phyloP scores from a whole-genome alignment of 2,888 invertebrate species.

The Arrhopalites spinosus region DNA sequence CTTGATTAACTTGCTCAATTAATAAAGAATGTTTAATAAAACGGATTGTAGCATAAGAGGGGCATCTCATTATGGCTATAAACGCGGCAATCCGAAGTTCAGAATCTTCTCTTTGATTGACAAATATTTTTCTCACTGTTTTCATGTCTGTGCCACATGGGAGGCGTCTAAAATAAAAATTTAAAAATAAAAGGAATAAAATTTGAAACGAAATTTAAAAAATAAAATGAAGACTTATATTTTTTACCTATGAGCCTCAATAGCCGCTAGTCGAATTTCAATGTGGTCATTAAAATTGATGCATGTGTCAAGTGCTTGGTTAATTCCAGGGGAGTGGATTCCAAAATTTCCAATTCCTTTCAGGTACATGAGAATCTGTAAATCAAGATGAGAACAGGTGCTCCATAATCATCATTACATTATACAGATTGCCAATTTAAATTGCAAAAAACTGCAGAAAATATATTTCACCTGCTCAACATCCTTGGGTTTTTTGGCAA shows the following conservation, averaged over 20 bases:
- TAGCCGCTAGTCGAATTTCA: constrained; percentile 76
- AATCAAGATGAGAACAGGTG: constrained; percentile 26
- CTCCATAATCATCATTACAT: no score
- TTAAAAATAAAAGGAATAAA: constrained; percentile 1
- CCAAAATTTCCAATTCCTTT: constrained; percentile 91
- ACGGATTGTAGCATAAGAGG: constrained; percentile 74
- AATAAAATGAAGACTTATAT: constrained; percentile 35
- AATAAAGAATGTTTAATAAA: constrained; percentile 73
- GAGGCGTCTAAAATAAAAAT: constrained; percentile 47
- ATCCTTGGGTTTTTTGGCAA: constrained; percentile 47
- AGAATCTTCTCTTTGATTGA: constrained; percentile 72
- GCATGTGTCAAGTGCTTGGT: constrained; percentile 67
- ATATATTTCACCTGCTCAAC: constrained; percentile 45
- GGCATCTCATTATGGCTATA: constrained; percentile 87
- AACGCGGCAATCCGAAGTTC: constrained; percentile 88
- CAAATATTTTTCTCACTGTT: constrained; percentile 62
- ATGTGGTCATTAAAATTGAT: constrained; percentile 71
- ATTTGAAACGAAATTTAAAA: background rate
- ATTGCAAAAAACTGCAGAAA: background rate
- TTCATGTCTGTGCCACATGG: constrained; percentile 36
- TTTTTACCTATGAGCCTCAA: constrained; percentile 78
- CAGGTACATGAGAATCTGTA: constrained; percentile 71
- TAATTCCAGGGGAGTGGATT: constrained; percentile 68
- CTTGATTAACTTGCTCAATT: constrained; percentile 83
- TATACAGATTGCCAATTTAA: background rate